A percentile compares a stretch with the other conserved stretches of the same genome.
These are phyloP conservation scores for Lepus oiostolus DNA, from an alignment of 2,797 vertebrate species.

Conservation along the genomic window DNA sequence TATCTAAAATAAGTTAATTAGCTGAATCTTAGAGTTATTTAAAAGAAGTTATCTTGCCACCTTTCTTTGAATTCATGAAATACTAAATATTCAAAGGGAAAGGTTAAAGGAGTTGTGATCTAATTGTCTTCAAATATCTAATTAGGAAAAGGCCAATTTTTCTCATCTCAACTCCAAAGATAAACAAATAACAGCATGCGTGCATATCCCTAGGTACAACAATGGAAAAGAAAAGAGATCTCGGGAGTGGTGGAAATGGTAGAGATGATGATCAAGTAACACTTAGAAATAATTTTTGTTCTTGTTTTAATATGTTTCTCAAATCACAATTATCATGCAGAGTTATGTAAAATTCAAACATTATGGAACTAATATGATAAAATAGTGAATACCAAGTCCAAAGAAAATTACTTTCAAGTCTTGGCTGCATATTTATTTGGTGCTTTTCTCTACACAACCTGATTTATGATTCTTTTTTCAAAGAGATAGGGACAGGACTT, in stretches of 20 bases:
- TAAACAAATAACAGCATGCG: neutral
- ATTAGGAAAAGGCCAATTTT: slow-evolving; percentile 19
- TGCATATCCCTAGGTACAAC: neutral
- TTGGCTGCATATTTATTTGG: neutral
- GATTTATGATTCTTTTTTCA: neutral
- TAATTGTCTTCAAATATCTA: slow-evolving; percentile 57
- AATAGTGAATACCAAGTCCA: neutral
- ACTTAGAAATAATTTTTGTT: neutral
- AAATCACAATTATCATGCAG: neutral
- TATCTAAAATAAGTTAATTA: slow-evolving; percentile 67
- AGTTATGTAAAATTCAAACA: slow-evolving; percentile 12
- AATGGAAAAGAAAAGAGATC: neutral
- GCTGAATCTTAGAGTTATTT: slow-evolving; percentile 44
- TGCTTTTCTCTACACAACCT: neutral
- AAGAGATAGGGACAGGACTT: too few species aligned
- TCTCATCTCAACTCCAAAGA: neutral
- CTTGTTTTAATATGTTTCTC: slow-evolving; percentile 9
- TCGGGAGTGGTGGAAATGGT: neutral
- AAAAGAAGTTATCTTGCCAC: slow-evolving; percentile 45
- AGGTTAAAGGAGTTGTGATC: slow-evolving; percentile 15
- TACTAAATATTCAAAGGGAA: slow-evolving; percentile 51
- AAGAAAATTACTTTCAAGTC: slow-evolving; percentile 3
- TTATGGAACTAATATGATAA: neutral
- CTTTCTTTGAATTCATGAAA: slow-evolving; percentile 62
- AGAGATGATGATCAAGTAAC: neutral